Conservation (phyloP, 2,797 vertebrate species). For the Schizopygopsis malacanthus region DNA sequence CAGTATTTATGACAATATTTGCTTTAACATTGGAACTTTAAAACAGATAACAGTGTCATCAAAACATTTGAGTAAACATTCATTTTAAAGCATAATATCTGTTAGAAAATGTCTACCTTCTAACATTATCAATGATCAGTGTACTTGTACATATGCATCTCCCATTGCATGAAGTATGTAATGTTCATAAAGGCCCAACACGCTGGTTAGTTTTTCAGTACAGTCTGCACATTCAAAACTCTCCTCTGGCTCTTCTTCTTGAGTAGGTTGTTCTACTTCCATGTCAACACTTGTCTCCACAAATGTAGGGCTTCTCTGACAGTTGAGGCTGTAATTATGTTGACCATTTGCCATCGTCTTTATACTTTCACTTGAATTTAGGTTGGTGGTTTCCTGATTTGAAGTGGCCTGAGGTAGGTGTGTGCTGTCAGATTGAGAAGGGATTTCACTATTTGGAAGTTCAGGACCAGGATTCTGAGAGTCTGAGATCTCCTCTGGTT, state of each 20-base stretch:
- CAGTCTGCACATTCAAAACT: slow-evolving; percentile 61
- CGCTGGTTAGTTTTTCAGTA: slow-evolving; percentile 50
- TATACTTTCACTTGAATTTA: neutral
- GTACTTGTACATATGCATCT: slow-evolving; percentile 30
- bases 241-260: slow-evolving; percentile 18
- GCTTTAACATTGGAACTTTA: neutral
- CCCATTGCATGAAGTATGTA: slow-evolving; percentile 64
- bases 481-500: neutral
- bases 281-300: slow-evolving; percentile 20
- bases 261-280: slow-evolving; percentile 2
- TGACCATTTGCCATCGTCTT: neutral
- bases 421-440: slow-evolving; percentile 22
- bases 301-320: slow-evolving; percentile 18
- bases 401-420: slow-evolving; percentile 46
- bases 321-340: neutral
- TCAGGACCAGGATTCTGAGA: slow-evolving; percentile 11
- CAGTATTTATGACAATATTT: neutral
- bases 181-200: slow-evolving; percentile 61
- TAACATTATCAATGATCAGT: slow-evolving; percentile 8
- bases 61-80: neutral
- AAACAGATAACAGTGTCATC: neutral
- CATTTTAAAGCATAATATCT: neutral
- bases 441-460: neutral
- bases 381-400: neutral
- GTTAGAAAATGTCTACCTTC: neutral